Evolutionary conservation across 2,113 vertebrate genomes (phyloP).

Genomic region (Suricata suricatta): DNA sequence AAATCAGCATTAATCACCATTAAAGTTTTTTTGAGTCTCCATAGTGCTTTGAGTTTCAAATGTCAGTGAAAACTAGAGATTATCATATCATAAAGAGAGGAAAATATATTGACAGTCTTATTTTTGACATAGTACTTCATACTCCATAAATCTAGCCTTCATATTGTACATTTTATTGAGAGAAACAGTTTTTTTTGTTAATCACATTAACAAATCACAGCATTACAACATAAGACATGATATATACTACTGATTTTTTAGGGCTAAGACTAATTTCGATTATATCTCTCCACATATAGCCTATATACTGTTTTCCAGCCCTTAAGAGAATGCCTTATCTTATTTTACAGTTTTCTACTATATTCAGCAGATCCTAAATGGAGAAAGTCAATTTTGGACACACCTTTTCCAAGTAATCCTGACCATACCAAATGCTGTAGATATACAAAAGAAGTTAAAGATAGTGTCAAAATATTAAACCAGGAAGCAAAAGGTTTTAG

Average conservation of each 20-base stretch:
- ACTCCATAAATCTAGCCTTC: neutral
- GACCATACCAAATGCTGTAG: neutral
- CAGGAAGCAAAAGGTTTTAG: neutral
- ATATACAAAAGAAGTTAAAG: neutral
- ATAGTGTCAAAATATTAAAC: neutral
- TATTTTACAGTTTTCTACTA: neutral
- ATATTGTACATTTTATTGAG: neutral
- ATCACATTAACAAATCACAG: neutral
- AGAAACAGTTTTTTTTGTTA: constrained; percentile 38
- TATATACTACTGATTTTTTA: neutral
- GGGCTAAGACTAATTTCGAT: neutral
- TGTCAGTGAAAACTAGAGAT: neutral
- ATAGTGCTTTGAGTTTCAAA: neutral
- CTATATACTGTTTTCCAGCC: neutral
- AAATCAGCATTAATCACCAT: constrained; percentile 35
- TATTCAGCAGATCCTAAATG: neutral
- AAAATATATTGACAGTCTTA: neutral
- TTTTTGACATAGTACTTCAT: constrained; percentile 34
- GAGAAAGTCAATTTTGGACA: neutral
- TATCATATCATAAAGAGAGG: neutral
- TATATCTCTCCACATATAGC: neutral
- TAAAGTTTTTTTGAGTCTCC: neutral
- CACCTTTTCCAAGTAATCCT: constrained; percentile 8
- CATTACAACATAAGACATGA: neutral
- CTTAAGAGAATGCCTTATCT: neutral